Evolutionary conservation across 2,888 invertebrate genomes (phyloP).

Genomic region (Esperia sulphurella): DNA sequence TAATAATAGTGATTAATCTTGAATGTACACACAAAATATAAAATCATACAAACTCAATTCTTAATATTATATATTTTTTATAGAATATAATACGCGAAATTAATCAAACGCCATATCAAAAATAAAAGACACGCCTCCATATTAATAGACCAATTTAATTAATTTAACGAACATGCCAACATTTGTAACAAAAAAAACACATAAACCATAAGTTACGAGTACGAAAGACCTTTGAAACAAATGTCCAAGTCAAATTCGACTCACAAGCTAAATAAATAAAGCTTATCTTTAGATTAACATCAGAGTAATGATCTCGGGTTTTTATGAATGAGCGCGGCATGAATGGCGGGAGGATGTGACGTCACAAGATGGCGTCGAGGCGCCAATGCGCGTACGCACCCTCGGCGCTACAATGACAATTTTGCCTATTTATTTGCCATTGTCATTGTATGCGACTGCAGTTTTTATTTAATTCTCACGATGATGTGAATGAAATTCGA

Average conservation of each 20-base stretch:
- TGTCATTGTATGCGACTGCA: slow-evolving; percentile 34
- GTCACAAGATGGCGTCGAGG: slow-evolving; percentile 38
- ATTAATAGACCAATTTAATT: neutral
- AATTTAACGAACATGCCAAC: neutral
- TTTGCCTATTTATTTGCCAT: slow-evolving; percentile 29
- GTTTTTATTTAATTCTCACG: slow-evolving; percentile 24
- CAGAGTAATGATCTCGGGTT: slow-evolving; percentile 9
- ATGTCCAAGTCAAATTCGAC: neutral
- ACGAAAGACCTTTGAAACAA: neutral
- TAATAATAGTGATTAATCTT: too few species aligned
- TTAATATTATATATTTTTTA: too few species aligned
- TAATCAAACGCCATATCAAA: too few species aligned
- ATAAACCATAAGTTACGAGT: neutral
- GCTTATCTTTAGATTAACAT: neutral
- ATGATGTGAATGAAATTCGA: neutral
- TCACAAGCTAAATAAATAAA: neutral
- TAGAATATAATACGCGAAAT: too few species aligned
- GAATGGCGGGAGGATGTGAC: slow-evolving; percentile 64
- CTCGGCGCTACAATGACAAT: slow-evolving; percentile 25
- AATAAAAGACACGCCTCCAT: too few species aligned
- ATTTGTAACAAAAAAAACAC: neutral
- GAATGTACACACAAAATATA: too few species aligned
- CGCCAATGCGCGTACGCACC: slow-evolving; percentile 53
- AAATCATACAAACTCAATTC: too few species aligned
- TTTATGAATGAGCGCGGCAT: slow-evolving; percentile 61